Conservation (phyloP, 1,140 invertebrate species). For the Littorina saxatilis region DNA sequence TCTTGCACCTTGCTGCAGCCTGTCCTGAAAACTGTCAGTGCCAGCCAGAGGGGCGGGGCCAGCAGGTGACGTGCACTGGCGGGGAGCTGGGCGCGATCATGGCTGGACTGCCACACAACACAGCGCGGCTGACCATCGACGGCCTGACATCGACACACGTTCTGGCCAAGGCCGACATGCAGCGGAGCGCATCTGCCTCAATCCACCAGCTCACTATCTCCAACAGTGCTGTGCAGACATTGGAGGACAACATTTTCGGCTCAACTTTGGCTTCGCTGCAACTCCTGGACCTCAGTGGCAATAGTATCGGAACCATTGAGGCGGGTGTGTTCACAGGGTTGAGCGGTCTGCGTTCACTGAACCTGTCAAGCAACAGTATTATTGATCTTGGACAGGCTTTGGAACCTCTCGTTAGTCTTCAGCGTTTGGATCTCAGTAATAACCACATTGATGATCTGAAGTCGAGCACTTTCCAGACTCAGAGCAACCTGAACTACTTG, state of each 20-base stretch:
- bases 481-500: constrained; percentile 44
- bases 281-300: constrained; percentile 54
- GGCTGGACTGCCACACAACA: constrained; percentile 6
- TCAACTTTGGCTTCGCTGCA: constrained; percentile 37
- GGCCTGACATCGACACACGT: neutral
- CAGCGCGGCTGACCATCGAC: neutral
- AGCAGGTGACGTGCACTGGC: constrained; percentile 10
- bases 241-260: constrained; percentile 49
- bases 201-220: constrained; percentile 39
- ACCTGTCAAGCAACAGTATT: constrained; percentile 58
- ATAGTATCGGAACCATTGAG: constrained; percentile 49
- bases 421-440: constrained; percentile 47
- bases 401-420: constrained; percentile 43
- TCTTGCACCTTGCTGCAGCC: neutral
- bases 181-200: neutral
- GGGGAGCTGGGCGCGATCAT: constrained; percentile 21
- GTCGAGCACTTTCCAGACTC: constrained; percentile 44
- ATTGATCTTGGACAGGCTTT: constrained; percentile 45
- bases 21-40: constrained; percentile 34
- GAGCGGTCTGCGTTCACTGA: constrained; percentile 41
- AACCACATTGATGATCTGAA: constrained; percentile 51
- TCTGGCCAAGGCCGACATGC: constrained; percentile 41
- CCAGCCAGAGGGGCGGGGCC: constrained; percentile 16
- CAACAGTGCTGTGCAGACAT: constrained; percentile 42
- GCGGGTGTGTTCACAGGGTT: constrained; percentile 53